Percentiles rank a stretch among this genome's conserved stretches.
These are phyloP conservation scores for Percopsis transmontana DNA, from an alignment of 2,113 vertebrate genomes.

Conservation along the genomic window DNA sequence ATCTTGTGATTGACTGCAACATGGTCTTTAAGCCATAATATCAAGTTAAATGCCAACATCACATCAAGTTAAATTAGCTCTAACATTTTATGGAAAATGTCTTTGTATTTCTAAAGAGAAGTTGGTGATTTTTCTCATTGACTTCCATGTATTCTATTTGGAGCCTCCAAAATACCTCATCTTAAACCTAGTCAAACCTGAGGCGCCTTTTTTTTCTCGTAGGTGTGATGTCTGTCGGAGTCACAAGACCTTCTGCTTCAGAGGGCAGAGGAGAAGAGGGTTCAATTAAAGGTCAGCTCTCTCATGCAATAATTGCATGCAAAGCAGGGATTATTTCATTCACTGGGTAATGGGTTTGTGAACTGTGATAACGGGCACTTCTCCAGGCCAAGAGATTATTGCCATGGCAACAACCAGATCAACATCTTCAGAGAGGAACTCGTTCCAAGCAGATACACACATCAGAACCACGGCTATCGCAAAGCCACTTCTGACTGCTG, in stretches of 20 bases:
- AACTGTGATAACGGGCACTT: background rate
- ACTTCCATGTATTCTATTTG: no score
- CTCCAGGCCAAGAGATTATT: background rate
- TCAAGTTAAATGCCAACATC: no score
- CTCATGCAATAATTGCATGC: background rate
- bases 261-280: background rate
- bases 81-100: no score
- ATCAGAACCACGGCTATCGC: background rate
- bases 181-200: no score
- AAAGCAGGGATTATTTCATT: background rate
- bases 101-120: no score
- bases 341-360: background rate
- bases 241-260: background rate
- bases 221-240: no score
- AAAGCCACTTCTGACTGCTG: background rate
- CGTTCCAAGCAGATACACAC: background rate
- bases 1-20: no score
- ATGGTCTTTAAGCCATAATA: no score
- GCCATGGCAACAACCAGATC: background rate
- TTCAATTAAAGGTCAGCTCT: slow-evolving; percentile 17
- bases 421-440: background rate
- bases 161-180: no score
- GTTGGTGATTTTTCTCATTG: no score
- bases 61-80: no score
- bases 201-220: no score